Percentiles rank a stretch among this genome's conserved stretches.
These are phyloP conservation scores for Moxostoma hubbsi DNA, from an alignment of 2,797 vertebrate species.

Conservation along the genomic window DNA sequence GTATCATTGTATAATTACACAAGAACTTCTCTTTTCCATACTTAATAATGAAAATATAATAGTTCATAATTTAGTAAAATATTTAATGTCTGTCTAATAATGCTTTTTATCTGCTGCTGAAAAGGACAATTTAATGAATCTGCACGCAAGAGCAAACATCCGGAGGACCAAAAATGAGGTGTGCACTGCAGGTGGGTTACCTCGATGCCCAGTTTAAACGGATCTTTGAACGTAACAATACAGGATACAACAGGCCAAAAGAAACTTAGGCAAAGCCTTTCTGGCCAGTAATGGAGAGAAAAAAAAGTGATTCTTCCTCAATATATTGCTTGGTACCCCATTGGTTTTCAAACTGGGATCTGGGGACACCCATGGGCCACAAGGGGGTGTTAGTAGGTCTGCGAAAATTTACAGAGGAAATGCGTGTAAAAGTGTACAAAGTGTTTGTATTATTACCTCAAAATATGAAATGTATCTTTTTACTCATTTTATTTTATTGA, in stretches of 20 bases:
- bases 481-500: too few species aligned
- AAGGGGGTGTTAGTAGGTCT: too few species aligned
- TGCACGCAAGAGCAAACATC: constrained; percentile 81
- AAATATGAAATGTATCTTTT: too few species aligned
- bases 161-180: constrained; percentile 73
- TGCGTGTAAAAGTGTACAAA: too few species aligned
- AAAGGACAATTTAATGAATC: constrained; percentile 86
- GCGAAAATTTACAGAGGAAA: too few species aligned
- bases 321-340: too few species aligned
- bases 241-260: constrained; percentile 82
- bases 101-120: constrained; percentile 2
- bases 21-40: too few species aligned
- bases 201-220: constrained; percentile 82
- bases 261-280: constrained; percentile 85
- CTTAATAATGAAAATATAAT: too few species aligned
- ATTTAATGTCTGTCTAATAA: not conserved
- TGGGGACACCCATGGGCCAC: too few species aligned
- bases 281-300: constrained; percentile 82
- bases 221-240: constrained; percentile 80
- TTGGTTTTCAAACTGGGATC: too few species aligned
- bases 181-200: constrained; percentile 82
- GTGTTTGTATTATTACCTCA: too few species aligned
- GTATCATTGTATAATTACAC: too few species aligned
- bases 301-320: constrained; percentile 79
- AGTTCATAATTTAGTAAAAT: not conserved